Base-by-base conservation (phyloP, 1,140 invertebrate species). In the Varroa destructor region DNA sequence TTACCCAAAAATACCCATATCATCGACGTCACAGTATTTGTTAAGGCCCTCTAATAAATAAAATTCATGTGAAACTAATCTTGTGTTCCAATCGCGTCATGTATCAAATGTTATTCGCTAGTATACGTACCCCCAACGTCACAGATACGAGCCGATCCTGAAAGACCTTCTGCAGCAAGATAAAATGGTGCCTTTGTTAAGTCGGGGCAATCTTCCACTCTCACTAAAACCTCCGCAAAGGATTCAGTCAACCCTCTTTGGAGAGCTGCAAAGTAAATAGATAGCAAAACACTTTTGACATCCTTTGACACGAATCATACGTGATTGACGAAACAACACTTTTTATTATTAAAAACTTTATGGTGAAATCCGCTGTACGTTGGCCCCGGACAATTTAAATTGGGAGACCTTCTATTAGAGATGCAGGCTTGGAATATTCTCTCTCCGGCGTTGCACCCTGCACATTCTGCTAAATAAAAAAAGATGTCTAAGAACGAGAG, bases 171-270 rank as follows among this genome's bases (percentile, higher is more conserved):
- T 43, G 84, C 83, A 12, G 89, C 87, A 61, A 96, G 81, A 71
- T 84, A 83, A 78, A 87, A 95, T 1, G 90, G 90, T 55, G 84
- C 74, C 78, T 87, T 77, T 6, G 83, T 87, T 61, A 95, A 82
- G 81, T 95, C 86, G 1, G 92, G 92, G 79, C 90, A 91, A 56
- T 90, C 86, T 12, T 87, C 87, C 14, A 91, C 84, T 51, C 85
- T 82, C 0, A 93, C 88, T 43, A 78, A 76, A 25, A 87, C 87
- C 54, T 85, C 79, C 46, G 80, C 81, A 82, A 93, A 96, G 75
- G 88, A 88, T 72, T 80, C 79, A 3, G 75, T 77, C 40, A 95
- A 78, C 0, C 87, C 88, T 74, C 82, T 81, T 51, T 84, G 81
- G 74, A 95, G 79, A 67, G 89, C 90, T 93, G 78, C 72, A 67